These are phyloP conservation scores for Meliscaeva auricollis DNA, from an alignment of 2,888 invertebrate genomes.

Conservation along the genomic window DNA sequence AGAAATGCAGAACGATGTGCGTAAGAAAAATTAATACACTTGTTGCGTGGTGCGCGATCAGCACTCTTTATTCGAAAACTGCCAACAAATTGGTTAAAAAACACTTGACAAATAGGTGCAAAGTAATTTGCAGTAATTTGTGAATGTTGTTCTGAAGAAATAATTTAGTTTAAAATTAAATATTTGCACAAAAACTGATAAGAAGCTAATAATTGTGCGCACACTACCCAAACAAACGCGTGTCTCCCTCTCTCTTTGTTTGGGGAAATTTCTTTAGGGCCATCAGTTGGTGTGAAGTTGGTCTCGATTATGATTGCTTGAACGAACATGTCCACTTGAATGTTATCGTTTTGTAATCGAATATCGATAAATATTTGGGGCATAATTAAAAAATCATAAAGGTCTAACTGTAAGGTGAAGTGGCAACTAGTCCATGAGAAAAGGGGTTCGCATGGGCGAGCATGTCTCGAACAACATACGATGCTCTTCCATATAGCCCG, in stretches of 20 bases:
- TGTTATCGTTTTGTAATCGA: conserved; percentile 44
- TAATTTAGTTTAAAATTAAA: conserved; percentile 51
- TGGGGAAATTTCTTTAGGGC: conserved; percentile 77
- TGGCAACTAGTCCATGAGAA: no score
- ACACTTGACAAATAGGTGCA: conserved; percentile 18
- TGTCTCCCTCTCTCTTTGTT: conserved; percentile 77
- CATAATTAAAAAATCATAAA: not conserved
- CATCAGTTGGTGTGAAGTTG: conserved; percentile 73
- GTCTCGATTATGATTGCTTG: conserved; percentile 7
- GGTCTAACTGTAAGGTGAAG: no score
- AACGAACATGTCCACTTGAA: not conserved
- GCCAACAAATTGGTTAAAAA: conserved; percentile 3
- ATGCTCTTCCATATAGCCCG: no score
- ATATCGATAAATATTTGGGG: conserved; percentile 16
- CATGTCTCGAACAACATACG: no score
- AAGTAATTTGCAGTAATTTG: not conserved
- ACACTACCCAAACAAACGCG: conserved; percentile 74
- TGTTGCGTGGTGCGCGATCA: conserved; percentile 30
- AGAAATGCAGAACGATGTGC: no score
- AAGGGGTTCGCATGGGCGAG: no score
- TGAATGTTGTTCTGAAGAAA: conserved; percentile 19
- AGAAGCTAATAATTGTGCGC: conserved; percentile 56
- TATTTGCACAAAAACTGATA: conserved; percentile 67
- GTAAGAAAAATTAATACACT: not conserved
- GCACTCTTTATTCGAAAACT: not conserved